phyloP scores from a whole-genome alignment of 2,113 vertebrate species.

The Balaeniceps rex region DNA sequence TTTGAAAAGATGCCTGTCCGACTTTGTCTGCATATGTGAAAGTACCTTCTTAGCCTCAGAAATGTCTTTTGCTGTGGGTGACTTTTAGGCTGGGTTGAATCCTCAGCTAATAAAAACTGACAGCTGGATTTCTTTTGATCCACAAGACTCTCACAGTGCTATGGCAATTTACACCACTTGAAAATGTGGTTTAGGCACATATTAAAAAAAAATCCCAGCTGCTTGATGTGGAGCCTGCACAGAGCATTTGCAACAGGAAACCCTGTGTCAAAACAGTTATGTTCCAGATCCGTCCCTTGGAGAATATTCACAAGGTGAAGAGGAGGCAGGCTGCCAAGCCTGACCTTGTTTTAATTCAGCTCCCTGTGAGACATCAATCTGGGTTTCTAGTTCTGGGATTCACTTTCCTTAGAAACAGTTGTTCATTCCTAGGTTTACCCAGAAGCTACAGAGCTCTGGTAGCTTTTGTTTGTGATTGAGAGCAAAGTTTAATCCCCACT shows the following conservation, averaged over 20 bases:
- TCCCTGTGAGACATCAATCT: conserved; percentile 7
- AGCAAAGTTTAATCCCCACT: conserved; percentile 44
- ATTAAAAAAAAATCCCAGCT: background rate
- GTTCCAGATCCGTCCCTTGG: background rate
- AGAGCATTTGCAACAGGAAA: conserved; percentile 9
- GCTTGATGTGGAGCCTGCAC: background rate
- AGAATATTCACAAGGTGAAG: conserved; percentile 40
- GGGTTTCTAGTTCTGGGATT: conserved; percentile 22
- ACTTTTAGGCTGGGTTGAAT: background rate
- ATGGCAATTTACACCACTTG: background rate
- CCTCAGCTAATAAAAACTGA: background rate
- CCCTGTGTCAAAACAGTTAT: background rate
- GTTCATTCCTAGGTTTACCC: conserved; percentile 1
- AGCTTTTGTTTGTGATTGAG: conserved; percentile 35
- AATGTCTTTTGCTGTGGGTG: background rate
- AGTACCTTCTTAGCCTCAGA: background rate
- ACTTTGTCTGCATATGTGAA: background rate
- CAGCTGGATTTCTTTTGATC: background rate
- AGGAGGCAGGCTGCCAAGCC: conserved; percentile 28
- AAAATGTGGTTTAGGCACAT: background rate
- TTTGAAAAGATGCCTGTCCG: background rate
- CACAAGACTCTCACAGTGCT: background rate
- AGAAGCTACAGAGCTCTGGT: conserved; percentile 20
- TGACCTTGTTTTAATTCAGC: conserved; percentile 10
- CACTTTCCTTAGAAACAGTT: conserved; percentile 8